A percentile compares a stretch with the other conserved stretches of the same genome.
These are phyloP conservation scores for Coenobita brevimanus DNA, from an alignment of 1,140 invertebrate genomes.

Conservation along the genomic window DNA sequence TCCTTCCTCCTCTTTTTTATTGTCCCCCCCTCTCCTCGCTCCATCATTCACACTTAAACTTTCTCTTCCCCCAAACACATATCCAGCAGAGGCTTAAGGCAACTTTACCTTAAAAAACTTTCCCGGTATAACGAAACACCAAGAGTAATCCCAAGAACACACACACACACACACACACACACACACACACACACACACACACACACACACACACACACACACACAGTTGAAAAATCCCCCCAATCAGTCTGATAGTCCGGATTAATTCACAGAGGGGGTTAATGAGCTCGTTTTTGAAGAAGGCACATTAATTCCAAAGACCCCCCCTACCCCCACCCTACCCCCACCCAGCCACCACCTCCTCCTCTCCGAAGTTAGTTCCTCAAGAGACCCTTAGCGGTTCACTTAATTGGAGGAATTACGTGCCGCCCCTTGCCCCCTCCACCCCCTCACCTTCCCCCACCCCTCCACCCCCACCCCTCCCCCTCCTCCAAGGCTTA, in stretches of 20 bases:
- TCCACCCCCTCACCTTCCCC: too few species aligned
- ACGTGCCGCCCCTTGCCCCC: slow-evolving; percentile 23
- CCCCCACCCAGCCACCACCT: too few species aligned
- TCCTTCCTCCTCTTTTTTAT: too few species aligned
- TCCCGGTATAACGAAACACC: too few species aligned
- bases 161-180: neutral
- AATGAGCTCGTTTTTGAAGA: slow-evolving; percentile 52
- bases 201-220: neutral
- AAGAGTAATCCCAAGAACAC: too few species aligned
- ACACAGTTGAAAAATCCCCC: slow-evolving; percentile 13
- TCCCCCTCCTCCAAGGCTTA: too few species aligned
- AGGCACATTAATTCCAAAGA: slow-evolving; percentile 48
- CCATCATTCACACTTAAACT: too few species aligned
- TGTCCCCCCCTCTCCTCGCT: too few species aligned
- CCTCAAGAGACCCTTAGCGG: slow-evolving; percentile 12
- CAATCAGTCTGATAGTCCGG: slow-evolving; percentile 40
- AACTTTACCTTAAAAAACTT: too few species aligned
- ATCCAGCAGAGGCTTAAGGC: too few species aligned
- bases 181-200: neutral
- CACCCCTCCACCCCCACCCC: too few species aligned
- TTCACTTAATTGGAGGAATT: slow-evolving; percentile 55
- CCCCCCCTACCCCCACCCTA: neutral
- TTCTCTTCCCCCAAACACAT: too few species aligned
- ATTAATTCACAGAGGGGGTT: slow-evolving; percentile 38
- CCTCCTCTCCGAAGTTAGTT: neutral